These are phyloP conservation scores for Notamacropus eugenii DNA, from an alignment of 2,797 vertebrate species.

Conservation along the genomic window DNA sequence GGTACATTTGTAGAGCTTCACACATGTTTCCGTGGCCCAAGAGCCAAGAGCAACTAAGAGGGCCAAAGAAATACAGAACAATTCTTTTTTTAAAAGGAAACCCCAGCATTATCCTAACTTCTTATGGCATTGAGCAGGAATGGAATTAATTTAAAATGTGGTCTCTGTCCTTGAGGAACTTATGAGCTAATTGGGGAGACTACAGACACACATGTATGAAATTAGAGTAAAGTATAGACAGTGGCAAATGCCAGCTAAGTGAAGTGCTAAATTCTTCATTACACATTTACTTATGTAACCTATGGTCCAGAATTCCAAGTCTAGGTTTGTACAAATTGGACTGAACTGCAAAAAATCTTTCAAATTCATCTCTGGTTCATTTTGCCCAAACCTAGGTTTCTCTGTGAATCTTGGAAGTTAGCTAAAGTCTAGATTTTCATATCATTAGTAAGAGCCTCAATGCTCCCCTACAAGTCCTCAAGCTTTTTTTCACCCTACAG, in stretches of 20 bases:
- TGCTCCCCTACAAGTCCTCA: neutral
- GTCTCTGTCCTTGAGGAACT: neutral
- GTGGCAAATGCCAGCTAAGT: neutral
- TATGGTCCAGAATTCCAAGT: neutral
- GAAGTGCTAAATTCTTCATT: neutral
- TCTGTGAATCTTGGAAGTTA: neutral
- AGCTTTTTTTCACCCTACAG: neutral
- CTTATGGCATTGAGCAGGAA: neutral
- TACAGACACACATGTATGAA: neutral
- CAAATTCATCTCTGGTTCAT: neutral
- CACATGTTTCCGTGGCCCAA: neutral
- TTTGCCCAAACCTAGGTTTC: neutral
- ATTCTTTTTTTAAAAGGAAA: neutral
- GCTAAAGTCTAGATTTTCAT: neutral
- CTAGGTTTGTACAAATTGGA: neutral
- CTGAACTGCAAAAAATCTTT: neutral
- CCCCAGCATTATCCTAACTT: neutral
- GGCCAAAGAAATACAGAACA: neutral
- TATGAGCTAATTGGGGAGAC: neutral
- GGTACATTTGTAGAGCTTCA: neutral
- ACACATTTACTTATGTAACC: neutral
- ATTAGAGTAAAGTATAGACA: neutral
- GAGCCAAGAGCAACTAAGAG: neutral
- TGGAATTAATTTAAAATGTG: neutral
- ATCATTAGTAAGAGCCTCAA: neutral